Evolutionary conservation across 2,113 vertebrate species (phyloP), one percentile per base, ranked within the genome.

Genomic region (Amphiprion percula): DNA sequence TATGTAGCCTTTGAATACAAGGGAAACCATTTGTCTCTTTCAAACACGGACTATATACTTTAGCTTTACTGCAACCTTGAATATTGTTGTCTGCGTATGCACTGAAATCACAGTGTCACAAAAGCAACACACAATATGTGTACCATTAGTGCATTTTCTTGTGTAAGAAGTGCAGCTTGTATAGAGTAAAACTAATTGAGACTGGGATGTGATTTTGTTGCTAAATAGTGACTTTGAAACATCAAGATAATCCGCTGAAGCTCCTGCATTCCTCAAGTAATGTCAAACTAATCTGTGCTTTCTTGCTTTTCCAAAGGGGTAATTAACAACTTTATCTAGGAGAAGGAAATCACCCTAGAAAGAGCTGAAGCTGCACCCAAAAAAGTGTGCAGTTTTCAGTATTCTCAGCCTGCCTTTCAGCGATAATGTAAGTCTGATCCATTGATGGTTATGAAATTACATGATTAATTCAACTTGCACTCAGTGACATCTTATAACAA

Each of bases 1-100:
- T 53, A 47, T 60, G 66, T 59, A 78, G 67, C 77, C 78, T 78
- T 86, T 49, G 64, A 46, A 68, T 33, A 67, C 52, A 62, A 74
- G 30, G 17, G 33, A 64, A 79, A 58, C 68, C 56, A 86, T 80
- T 55, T 37, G 55, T 67, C 44, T 21, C 4, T 77, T 50, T 37
- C 52, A 80, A 75, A 75, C 19, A n/a, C 52, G 52, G 47, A 75
- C 41, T 21, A 37, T 33, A 33, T 15, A 59, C 26, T 23, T 8
- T 16, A 2, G 21, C 41, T 19, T 44, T 30, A 39, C 19, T 2
- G 59, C 46, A 71, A 62, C 77, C 63, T 79, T 81, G 70, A 76
- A 74, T 52, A 37, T 14, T 33, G 4, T 11, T 47, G 33, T 75
- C 39, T 64, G 52, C 39, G 14, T n/a, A 26, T 10, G 21, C 65